A percentile compares a stretch with the other conserved stretches of the same genome.
Evolutionary conservation across 2,797 vertebrate species (phyloP).

Genomic region (Astyanax mexicanus): DNA sequence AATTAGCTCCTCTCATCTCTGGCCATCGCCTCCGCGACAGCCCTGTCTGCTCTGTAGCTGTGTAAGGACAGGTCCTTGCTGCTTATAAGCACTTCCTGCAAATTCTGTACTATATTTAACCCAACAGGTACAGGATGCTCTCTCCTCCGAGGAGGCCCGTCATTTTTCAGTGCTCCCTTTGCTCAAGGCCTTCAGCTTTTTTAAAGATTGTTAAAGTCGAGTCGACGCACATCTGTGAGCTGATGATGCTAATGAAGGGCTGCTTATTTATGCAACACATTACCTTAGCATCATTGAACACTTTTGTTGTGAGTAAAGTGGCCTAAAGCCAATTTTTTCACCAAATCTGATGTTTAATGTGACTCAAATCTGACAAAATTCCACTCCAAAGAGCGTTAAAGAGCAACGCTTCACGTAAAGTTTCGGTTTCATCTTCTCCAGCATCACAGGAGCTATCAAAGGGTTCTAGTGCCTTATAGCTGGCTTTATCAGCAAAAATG

Average conservation of each 20-base stretch:
- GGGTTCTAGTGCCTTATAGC: too few relatives aligned
- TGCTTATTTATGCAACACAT: background rate
- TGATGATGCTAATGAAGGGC: background rate
- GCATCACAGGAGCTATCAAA: too few relatives aligned
- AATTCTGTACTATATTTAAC: slow-evolving; percentile 33
- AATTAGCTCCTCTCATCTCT: slow-evolving; percentile 66
- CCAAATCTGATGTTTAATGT: too few relatives aligned
- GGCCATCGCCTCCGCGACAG: slow-evolving; percentile 42
- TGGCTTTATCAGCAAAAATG: too few relatives aligned
- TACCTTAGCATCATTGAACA: background rate
- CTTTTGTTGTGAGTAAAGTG: too few relatives aligned
- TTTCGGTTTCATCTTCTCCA: too few relatives aligned
- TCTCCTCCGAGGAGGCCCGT: background rate
- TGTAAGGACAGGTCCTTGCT: slow-evolving; percentile 37
- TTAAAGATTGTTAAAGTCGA: background rate
- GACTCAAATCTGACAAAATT: too few relatives aligned
- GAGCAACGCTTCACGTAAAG: too few relatives aligned
- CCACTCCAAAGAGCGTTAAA: too few relatives aligned
- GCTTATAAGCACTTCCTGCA: slow-evolving; percentile 25
- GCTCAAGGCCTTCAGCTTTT: slow-evolving; percentile 5
- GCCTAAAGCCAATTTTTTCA: too few relatives aligned
- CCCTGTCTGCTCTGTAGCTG: slow-evolving; percentile 19
- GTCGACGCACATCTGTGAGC: background rate
- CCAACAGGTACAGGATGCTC: slow-evolving; percentile 2
- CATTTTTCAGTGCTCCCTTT: background rate